A percentile compares a stretch with the other conserved stretches of the same genome.
These are phyloP conservation scores for Gymnothorax reevesii DNA, from an alignment of 2,797 vertebrate species.

Conservation along the genomic window DNA sequence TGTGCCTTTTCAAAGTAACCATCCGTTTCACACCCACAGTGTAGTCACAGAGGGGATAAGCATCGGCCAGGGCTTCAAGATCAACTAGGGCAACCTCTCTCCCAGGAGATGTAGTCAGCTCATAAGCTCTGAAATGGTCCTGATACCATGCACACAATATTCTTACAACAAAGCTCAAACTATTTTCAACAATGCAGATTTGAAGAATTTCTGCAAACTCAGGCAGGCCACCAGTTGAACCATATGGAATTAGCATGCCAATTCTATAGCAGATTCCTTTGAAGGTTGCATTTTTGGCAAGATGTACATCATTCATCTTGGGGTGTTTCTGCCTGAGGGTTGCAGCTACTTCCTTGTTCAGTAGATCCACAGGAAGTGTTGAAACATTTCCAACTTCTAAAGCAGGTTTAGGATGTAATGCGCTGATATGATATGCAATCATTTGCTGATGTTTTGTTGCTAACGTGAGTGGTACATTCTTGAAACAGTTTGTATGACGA, in stretches of 20 bases:
- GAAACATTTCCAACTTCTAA: constrained; percentile 1
- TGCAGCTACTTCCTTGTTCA: not conserved
- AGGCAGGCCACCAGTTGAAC: not conserved
- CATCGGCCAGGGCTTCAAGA: not conserved
- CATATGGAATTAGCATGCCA: constrained; percentile 10
- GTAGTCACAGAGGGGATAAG: not conserved
- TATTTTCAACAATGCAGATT: not conserved
- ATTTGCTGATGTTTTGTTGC: constrained; percentile 32
- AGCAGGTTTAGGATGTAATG: not conserved
- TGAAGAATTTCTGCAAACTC: constrained; percentile 15
- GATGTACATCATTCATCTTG: not conserved
- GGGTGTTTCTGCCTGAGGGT: constrained; percentile 2
- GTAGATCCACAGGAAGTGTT: not conserved
- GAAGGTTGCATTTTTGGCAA: not conserved
- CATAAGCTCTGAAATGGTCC: constrained; percentile 9
- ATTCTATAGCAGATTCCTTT: not conserved
- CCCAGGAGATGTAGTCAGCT: not conserved
- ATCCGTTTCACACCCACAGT: not conserved
- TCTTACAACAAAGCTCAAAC: not conserved
- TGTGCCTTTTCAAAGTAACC: not conserved
- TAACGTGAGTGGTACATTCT: constrained; percentile 13
- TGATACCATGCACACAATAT: constrained; percentile 16
- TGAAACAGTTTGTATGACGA: constrained; percentile 22
- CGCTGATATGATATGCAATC: constrained; percentile 13
- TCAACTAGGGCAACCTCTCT: constrained; percentile 8